These are phyloP conservation scores for Himalopsyche japonica DNA, from an alignment of 2,888 invertebrate species.

Conservation along the genomic window DNA sequence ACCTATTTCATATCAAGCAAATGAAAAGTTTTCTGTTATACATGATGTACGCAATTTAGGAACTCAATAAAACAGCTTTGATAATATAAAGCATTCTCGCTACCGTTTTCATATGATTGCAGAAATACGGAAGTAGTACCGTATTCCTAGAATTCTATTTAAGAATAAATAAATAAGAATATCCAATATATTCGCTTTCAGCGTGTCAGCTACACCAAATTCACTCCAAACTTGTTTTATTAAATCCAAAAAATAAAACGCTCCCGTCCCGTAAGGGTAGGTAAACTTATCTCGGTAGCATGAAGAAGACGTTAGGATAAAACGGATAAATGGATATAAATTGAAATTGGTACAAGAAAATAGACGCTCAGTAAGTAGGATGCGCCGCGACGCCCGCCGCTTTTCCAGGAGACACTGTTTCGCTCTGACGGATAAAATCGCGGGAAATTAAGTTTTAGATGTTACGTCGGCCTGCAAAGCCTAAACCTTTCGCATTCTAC, in stretches of 20 bases:
- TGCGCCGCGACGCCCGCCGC: constrained; percentile 4
- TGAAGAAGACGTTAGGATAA: constrained; percentile 29
- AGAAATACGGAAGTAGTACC: no score
- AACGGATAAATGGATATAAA: constrained; percentile 39
- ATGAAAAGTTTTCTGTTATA: no score
- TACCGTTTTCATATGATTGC: no score
- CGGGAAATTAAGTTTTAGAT: constrained; percentile 35
- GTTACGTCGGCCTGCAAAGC: constrained; percentile 2
- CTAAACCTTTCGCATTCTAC: constrained; percentile 5
- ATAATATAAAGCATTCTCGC: no score
- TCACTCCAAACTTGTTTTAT: constrained; percentile 18
- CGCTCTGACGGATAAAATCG: constrained; percentile 31
- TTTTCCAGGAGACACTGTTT: background rate
- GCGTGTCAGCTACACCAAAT: background rate
- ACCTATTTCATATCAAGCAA: no score
- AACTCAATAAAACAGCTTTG: no score
- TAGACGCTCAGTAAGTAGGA: constrained; percentile 10
- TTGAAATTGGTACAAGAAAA: constrained; percentile 39
- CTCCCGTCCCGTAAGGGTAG: constrained; percentile 13
- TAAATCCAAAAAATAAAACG: constrained; percentile 22
- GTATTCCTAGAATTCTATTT: background rate
- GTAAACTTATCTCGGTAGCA: constrained; percentile 23
- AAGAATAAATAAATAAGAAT: background rate
- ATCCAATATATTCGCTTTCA: background rate
- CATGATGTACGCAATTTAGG: no score